Evolutionary conservation across 2,113 vertebrate species (phyloP).

Genomic region (Holacanthus passer): DNA sequence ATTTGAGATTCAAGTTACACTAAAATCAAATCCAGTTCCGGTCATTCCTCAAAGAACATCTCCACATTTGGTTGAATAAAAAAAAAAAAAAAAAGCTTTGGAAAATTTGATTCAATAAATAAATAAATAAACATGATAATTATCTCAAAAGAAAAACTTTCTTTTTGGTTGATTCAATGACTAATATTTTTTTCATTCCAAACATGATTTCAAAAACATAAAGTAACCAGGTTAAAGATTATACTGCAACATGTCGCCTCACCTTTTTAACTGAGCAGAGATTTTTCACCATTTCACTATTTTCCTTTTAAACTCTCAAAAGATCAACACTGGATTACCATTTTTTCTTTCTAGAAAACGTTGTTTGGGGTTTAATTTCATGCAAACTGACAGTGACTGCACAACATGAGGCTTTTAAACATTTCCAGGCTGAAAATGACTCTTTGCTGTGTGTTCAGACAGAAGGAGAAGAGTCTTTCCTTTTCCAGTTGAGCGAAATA

Average conservation of each 20-base stretch:
- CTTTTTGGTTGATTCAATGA: not conserved
- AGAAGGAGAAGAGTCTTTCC: not conserved
- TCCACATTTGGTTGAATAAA: constrained; percentile 19
- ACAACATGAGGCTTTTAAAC: not conserved
- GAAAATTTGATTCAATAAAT: constrained; percentile 50
- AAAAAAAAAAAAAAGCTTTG: not conserved
- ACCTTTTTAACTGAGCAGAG: not conserved
- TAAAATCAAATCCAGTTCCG: constrained; percentile 27
- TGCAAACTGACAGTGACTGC: not conserved
- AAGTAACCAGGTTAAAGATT: not conserved
- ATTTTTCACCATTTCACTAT: not conserved
- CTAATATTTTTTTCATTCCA: not conserved
- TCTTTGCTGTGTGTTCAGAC: not conserved
- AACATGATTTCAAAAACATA: constrained; percentile 2
- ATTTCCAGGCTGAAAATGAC: rapidly evolving
- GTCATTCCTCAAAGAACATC: constrained; percentile 1
- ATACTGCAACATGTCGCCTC: not conserved
- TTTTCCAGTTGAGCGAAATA: not conserved
- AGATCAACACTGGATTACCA: not conserved
- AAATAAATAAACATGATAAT: constrained; percentile 63
- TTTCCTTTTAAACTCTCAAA: not conserved
- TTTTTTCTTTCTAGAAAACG: not conserved
- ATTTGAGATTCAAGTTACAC: constrained; percentile 47
- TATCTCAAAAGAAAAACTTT: constrained; percentile 23
- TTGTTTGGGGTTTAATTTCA: not conserved